Evolutionary conservation across 2,888 invertebrate genomes (phyloP), one percentile per base, ranked within the genome.

Genomic region (Seladonia tumulorum): DNA sequence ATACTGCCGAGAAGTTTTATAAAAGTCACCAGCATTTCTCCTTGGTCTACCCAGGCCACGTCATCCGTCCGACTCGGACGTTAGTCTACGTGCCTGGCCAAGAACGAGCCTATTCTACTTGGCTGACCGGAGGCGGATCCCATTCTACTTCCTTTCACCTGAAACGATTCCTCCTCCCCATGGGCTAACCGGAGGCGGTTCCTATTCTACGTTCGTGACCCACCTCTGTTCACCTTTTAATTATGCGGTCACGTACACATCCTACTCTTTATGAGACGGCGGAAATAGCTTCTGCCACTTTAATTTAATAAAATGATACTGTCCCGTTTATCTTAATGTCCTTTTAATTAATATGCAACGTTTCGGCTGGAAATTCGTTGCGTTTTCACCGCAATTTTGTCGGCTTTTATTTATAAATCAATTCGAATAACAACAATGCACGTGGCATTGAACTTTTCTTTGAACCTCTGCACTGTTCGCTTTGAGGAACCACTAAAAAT

Each of bases 91-190:
- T 25, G 42, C 18, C 71, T 47, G 71, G 25, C 25, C 71, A 47
- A 47, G 8, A 25, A 45, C 71, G 47, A 35, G 25, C 71, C 45
- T 47, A 29, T 72, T 72, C 71, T 25, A 72, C 47, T 72, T 47
- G 71, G 25, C 25, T 45, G 71, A 72, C 42, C 71, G 25, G 42
- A 45, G 71, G 45, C 71, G n/a, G 45, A 25, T 25, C 71, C 71
- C 22, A 22, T 71, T 71, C 45, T n/a, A 71, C 71, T 71, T 71
- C 42, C 63, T 45, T 25, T 45, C 35, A 39, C 39, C 39, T 39
- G 39, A 68, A 68, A 18, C 68, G 68, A 42, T 68, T 39, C 68
- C 42, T 12, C 42, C 39, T 18, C 29, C 47, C n/a, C 71, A 7
- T 47, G 29, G 29, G n/a, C 18, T 10, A 42, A 29, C 45, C 71